These are phyloP conservation scores for Halcyon senegalensis DNA, from an alignment of 2,113 vertebrate genomes.

Conservation along the genomic window DNA sequence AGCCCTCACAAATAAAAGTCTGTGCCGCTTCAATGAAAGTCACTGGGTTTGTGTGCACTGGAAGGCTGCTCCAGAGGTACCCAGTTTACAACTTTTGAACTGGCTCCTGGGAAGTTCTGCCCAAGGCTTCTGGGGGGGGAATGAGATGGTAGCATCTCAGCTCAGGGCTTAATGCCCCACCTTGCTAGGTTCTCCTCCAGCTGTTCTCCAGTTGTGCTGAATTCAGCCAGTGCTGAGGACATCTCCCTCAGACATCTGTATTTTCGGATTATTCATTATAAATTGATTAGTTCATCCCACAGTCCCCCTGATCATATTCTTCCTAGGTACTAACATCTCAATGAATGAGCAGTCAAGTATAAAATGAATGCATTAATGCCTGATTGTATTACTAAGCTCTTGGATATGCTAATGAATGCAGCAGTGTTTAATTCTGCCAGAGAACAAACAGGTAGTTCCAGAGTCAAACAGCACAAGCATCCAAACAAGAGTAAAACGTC, in stretches of 20 bases:
- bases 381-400: constrained; percentile 74
- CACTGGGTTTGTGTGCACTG: neutral
- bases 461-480: constrained; percentile 21
- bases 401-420: constrained; percentile 12
- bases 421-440: constrained; percentile 8
- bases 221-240: neutral
- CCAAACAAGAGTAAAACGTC: neutral
- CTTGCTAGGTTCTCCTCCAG: neutral
- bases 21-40: neutral
- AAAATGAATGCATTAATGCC: constrained; percentile 84
- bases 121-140: neutral
- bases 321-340: constrained; percentile 72
- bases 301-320: constrained; percentile 60
- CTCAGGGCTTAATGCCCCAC: neutral
- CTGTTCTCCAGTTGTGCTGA: neutral
- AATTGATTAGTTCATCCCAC: constrained; percentile 47
- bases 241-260: neutral
- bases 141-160: neutral
- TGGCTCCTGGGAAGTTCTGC: neutral
- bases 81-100: neutral
- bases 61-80: neutral
- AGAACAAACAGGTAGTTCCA: constrained; percentile 50
- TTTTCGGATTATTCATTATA: constrained; percentile 48
- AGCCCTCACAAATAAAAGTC: neutral
- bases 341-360: constrained; percentile 81